Conservation (phyloP, 2,113 vertebrate genomes). For the Corvus moneduloides region DNA sequence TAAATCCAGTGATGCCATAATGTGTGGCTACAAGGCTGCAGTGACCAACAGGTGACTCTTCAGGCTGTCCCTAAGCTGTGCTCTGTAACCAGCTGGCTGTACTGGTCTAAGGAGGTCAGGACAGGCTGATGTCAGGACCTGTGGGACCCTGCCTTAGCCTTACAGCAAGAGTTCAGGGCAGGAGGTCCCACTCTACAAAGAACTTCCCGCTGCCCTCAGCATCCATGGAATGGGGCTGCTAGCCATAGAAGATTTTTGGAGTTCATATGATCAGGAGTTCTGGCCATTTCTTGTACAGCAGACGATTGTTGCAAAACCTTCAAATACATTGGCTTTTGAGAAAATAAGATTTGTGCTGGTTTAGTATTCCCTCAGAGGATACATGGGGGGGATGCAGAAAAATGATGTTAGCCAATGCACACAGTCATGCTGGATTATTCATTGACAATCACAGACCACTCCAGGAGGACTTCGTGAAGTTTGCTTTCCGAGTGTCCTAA, state of each 20-base stretch:
- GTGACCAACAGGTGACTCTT: not conserved
- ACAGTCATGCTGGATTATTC: not conserved
- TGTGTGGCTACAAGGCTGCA: not conserved
- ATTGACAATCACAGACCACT: not conserved
- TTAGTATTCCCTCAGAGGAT: not conserved
- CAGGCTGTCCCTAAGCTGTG: not conserved
- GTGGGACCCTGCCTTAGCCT: not conserved
- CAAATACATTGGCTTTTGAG: not conserved
- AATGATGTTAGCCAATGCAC: not conserved
- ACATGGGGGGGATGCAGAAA: not conserved
- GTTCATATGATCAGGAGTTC: not conserved
- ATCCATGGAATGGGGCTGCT: not conserved
- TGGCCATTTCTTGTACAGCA: not conserved
- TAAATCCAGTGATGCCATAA: not conserved
- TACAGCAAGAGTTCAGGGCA: fast-evolving
- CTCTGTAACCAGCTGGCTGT: not conserved
- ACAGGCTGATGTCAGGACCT: not conserved
- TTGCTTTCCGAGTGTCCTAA: not conserved
- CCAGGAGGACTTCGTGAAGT: not conserved
- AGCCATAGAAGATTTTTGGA: not conserved
- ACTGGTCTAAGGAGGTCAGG: not conserved
- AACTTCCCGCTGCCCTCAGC: not conserved
- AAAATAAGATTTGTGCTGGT: not conserved
- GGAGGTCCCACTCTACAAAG: no score
- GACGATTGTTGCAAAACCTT: not conserved